Evolutionary conservation across 2,888 invertebrate species (phyloP).

Genomic region (Leptinotarsa rubiginosa): DNA sequence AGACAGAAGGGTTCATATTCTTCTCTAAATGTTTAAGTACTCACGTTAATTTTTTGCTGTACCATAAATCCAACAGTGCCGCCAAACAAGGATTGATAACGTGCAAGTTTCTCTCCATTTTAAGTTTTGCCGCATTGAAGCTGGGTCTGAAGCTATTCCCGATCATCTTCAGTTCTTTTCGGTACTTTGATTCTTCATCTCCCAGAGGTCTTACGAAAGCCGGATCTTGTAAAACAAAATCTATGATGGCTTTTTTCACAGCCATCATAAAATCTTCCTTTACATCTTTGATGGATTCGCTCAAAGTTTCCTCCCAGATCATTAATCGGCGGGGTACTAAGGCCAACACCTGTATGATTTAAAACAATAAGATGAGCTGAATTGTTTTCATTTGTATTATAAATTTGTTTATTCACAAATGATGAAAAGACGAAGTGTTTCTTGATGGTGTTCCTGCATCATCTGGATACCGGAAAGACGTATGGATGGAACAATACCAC

Average conservation of each 20-base stretch:
- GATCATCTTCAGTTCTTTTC: constrained; percentile 72
- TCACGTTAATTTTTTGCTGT: constrained; percentile 57
- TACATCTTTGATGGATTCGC: constrained; percentile 79
- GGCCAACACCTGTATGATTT: constrained; percentile 69
- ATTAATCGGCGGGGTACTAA: constrained; percentile 74
- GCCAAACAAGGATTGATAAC: constrained; percentile 85
- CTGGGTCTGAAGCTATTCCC: constrained; percentile 78
- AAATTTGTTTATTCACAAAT: too few relatives aligned
- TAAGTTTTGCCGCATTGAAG: constrained; percentile 62
- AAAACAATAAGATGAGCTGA: not conserved
- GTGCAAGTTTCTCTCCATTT: constrained; percentile 74
- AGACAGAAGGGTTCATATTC: too few relatives aligned
- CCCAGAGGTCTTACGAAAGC: constrained; percentile 69
- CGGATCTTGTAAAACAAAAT: constrained; percentile 89
- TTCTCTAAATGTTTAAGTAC: not conserved
- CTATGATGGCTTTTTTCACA: constrained; percentile 92
- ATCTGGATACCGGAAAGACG: too few relatives aligned
- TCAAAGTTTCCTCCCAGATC: constrained; percentile 72
- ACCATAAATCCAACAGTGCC: constrained; percentile 85
- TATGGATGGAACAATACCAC: too few relatives aligned
- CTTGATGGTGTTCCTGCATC: too few relatives aligned
- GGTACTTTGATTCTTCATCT: constrained; percentile 68
- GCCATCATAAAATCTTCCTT: constrained; percentile 87
- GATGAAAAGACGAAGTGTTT: too few relatives aligned
- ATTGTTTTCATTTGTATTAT: too few relatives aligned